These are phyloP conservation scores for Mylabris sibirica DNA, from an alignment of 2,888 invertebrate species.

Conservation along the genomic window DNA sequence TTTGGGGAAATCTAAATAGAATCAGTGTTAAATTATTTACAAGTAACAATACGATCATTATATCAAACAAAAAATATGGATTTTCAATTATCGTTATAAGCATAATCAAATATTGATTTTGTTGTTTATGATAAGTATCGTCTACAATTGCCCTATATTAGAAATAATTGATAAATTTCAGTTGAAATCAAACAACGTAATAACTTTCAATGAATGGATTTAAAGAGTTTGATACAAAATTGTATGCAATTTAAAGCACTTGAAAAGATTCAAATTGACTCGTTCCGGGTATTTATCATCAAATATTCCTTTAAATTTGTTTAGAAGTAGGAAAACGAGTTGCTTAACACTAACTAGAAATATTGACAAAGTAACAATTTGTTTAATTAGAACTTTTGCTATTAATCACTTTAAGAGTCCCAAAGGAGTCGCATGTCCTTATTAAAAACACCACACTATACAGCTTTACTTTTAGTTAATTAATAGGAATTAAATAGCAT, in stretches of 20 bases:
- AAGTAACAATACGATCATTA: neutral
- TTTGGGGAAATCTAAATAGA: neutral
- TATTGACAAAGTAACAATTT: neutral
- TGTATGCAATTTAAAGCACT: neutral
- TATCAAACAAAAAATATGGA: neutral
- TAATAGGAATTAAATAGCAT: neutral
- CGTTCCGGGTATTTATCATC: neutral
- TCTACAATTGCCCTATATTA: neutral
- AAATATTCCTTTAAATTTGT: neutral
- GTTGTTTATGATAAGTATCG: neutral
- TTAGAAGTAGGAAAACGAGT: neutral
- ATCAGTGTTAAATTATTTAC: neutral
- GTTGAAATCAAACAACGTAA: neutral
- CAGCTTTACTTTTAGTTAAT: neutral
- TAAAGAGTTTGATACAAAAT: neutral
- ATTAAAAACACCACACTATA: neutral
- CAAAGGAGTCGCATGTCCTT: neutral
- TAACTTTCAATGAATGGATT: neutral
- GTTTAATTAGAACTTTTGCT: neutral
- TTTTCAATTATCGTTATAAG: constrained; percentile 1
- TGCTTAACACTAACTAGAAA: neutral
- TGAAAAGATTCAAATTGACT: neutral
- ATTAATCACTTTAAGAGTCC: neutral
- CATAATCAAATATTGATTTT: constrained; percentile 2
- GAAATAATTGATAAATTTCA: neutral